Evolutionary conservation across 2,797 vertebrate species (phyloP).

Genomic region (Halcyon chelicuti): DNA sequence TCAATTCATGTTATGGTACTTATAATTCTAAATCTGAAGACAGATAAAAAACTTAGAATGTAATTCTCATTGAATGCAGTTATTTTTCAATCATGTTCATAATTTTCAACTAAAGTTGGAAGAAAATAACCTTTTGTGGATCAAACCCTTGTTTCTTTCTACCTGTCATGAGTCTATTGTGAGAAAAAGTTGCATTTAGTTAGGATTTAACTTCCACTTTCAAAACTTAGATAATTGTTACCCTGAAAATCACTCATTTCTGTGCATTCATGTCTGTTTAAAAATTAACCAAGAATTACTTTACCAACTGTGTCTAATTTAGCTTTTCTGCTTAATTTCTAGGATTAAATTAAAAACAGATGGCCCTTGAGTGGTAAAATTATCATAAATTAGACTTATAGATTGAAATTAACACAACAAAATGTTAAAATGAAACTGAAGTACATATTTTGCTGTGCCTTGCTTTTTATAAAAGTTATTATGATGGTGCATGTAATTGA

Average conservation of each 20-base stretch:
- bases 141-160: background rate
- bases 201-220: slow-evolving; percentile 8
- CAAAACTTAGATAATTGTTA: background rate
- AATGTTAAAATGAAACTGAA: slow-evolving; percentile 30
- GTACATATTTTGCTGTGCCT: background rate
- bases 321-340: slow-evolving; percentile 62
- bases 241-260: background rate
- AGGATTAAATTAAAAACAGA: slow-evolving; percentile 70
- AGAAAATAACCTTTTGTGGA: background rate
- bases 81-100: background rate
- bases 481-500: background rate
- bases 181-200: background rate
- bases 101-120: background rate
- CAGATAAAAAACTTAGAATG: background rate
- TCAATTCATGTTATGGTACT: background rate
- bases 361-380: slow-evolving; percentile 36
- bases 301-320: slow-evolving; percentile 68
- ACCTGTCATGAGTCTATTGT: background rate
- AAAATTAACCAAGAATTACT: slow-evolving; percentile 63
- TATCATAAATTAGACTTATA: slow-evolving; percentile 47
- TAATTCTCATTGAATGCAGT: background rate
- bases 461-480: slow-evolving; percentile 7
- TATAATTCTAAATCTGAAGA: background rate
- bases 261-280: background rate
- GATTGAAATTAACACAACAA: slow-evolving; percentile 37